A percentile compares a stretch with the other conserved stretches of the same genome.
Conservation (phyloP, 2,888 invertebrate genomes). For the Erebia epiphron region DNA sequence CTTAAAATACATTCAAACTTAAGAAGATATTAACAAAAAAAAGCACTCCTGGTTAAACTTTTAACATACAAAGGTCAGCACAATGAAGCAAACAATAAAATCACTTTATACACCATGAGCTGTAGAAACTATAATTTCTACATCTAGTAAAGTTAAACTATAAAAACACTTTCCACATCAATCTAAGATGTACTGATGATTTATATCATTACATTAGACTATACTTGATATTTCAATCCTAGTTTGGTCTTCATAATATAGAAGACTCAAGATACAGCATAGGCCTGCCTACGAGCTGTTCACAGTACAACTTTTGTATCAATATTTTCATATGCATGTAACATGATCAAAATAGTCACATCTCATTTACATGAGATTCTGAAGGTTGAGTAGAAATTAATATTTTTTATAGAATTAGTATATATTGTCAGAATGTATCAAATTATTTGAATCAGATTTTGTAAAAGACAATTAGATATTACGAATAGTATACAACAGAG, state of each 20-base stretch:
- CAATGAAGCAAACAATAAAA: conserved; percentile 65
- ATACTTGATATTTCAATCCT: conserved; percentile 51
- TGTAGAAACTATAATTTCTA: conserved; percentile 49
- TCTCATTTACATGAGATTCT: conserved; percentile 29
- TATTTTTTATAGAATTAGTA: conserved; percentile 12
- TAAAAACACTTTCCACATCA: conserved; percentile 45
- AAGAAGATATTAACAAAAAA: conserved; percentile 69
- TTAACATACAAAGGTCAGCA: conserved; percentile 65
- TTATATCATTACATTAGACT: conserved; percentile 58
- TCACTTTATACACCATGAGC: conserved; percentile 47
- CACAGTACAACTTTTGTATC: not conserved
- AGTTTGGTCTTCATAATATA: conserved; percentile 19
- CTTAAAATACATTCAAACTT: conserved; percentile 68
- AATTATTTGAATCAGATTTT: conserved; percentile 43
- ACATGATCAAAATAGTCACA: conserved; percentile 12
- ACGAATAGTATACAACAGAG: conserved; percentile 42
- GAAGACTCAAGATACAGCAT: conserved; percentile 24
- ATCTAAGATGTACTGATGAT: conserved; percentile 46
- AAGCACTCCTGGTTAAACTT: conserved; percentile 74
- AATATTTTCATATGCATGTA: not conserved
- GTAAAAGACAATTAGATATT: conserved; percentile 58
- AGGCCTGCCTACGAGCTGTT: conserved; percentile 31
- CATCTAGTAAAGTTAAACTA: conserved; percentile 45
- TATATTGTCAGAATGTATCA: conserved; percentile 13
- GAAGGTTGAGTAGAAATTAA: conserved; percentile 1